Evolutionary conservation across 2,888 invertebrate genomes (phyloP).

Genomic region (Stegophylla sp.): DNA sequence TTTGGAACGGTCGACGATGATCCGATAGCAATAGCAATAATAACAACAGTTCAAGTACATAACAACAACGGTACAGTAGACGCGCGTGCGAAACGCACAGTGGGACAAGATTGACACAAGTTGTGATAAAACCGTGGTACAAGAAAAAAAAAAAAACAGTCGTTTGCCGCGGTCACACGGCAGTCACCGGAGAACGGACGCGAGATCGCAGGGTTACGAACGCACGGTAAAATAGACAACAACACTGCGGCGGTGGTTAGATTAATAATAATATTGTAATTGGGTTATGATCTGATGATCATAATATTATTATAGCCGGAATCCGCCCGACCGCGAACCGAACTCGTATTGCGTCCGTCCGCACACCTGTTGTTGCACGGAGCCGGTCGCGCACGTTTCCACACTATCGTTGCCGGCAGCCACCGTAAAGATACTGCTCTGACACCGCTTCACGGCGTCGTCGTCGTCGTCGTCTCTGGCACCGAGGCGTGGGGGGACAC

Average conservation of each 20-base stretch:
- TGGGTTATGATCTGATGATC: no score
- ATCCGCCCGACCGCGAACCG: conserved; percentile 36
- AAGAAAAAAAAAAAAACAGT: no score
- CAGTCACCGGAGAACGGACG: no score
- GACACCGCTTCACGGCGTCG: conserved; percentile 3
- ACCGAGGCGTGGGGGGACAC: conserved; percentile 49
- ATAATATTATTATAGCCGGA: no score
- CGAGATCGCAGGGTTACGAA: background rate
- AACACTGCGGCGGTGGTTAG: no score
- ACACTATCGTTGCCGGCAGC: conserved; percentile 43
- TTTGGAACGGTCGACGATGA: conserved; percentile 43
- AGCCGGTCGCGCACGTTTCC: conserved; percentile 5
- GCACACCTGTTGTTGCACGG: background rate
- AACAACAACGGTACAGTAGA: background rate
- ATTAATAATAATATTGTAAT: no score
- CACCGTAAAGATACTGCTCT: conserved; percentile 50
- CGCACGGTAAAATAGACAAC: no score
- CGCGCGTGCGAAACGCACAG: no score
- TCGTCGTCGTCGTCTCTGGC: background rate
- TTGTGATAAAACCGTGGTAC: no score
- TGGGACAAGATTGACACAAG: no score
- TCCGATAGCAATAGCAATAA: no score
- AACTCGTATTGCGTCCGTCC: conserved; percentile 33
- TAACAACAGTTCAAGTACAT: conserved; percentile 31
- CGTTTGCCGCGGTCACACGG: no score